Conservation (phyloP, 2,797 vertebrate genomes). For the Lepus oiostolus region DNA sequence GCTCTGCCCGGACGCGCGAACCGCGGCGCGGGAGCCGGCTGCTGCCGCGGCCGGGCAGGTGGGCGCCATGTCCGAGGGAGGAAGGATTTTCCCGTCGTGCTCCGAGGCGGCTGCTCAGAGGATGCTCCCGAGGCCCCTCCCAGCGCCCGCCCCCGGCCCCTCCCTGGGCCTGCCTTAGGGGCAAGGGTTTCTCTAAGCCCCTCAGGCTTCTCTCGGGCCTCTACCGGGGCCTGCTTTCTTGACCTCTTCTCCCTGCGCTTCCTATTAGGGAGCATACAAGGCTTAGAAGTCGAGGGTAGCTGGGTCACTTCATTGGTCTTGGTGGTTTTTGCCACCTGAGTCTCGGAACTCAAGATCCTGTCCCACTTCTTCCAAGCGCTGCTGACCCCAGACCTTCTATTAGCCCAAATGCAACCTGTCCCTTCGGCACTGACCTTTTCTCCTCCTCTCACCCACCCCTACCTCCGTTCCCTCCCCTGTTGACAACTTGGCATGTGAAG, state of each 20-base stretch:
- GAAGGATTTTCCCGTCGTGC: constrained; percentile 88
- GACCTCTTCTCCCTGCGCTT: neutral
- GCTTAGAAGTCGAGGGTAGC: neutral
- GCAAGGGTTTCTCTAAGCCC: neutral
- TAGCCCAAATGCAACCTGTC: too few species aligned
- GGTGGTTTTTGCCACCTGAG: neutral
- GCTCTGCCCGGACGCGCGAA: neutral
- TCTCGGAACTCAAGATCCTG: neutral
- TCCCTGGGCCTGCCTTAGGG: neutral
- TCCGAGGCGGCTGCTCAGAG: constrained; percentile 71
- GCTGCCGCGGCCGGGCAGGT: constrained; percentile 43
- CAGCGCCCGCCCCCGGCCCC: neutral
- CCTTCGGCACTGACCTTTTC: neutral
- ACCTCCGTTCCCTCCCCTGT: neutral
- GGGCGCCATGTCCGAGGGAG: constrained; percentile 83
- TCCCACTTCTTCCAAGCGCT: neutral
- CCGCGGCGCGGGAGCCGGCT: constrained; percentile 60
- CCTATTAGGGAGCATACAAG: neutral
- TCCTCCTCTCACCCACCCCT: neutral
- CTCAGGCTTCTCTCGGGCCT: neutral
- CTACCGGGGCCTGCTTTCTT: neutral
- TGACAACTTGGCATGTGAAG: neutral
- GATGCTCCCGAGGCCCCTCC: constrained; percentile 78
- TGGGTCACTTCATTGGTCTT: neutral
- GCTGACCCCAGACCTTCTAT: neutral